Percentiles rank a stretch among this genome's conserved stretches.
phyloP scores from a whole-genome alignment of 2,113 vertebrate species.

The Cheilinus undulatus region DNA sequence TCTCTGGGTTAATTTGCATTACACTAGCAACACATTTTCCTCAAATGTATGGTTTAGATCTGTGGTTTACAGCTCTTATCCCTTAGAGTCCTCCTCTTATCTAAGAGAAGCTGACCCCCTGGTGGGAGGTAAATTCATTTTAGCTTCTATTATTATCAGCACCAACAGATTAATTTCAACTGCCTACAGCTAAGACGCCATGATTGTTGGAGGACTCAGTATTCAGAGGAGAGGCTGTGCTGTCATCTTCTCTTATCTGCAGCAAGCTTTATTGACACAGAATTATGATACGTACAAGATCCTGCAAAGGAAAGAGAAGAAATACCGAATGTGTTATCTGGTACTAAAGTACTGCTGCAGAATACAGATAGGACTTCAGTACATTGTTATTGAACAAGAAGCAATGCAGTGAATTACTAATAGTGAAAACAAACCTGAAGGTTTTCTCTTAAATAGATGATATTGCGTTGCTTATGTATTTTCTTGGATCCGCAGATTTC shows the following conservation, averaged over 20 bases:
- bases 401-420: background rate
- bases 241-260: constrained; percentile 41
- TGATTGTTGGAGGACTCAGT: too few species aligned
- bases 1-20: too few species aligned
- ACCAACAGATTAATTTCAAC: too few species aligned
- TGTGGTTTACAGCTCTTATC: too few species aligned
- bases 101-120: too few species aligned
- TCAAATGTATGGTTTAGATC: too few species aligned
- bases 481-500: background rate
- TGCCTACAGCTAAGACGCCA: too few species aligned
- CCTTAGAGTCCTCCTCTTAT: too few species aligned
- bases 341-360: constrained; percentile 19
- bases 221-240: constrained; percentile 41
- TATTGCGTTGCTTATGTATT: too few species aligned
- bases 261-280: constrained; percentile 39
- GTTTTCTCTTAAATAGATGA: background rate
- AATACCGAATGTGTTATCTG: constrained; percentile 21
- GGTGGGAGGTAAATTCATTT: too few species aligned
- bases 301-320: constrained; percentile 4
- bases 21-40: too few species aligned
- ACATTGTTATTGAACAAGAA: background rate
- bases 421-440: background rate
- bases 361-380: constrained; percentile 31
- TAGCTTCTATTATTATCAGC: too few species aligned
- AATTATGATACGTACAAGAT: constrained; percentile 41